Conservation (phyloP, 2,113 vertebrate genomes). For the Tragelaphus strepsiceros region DNA sequence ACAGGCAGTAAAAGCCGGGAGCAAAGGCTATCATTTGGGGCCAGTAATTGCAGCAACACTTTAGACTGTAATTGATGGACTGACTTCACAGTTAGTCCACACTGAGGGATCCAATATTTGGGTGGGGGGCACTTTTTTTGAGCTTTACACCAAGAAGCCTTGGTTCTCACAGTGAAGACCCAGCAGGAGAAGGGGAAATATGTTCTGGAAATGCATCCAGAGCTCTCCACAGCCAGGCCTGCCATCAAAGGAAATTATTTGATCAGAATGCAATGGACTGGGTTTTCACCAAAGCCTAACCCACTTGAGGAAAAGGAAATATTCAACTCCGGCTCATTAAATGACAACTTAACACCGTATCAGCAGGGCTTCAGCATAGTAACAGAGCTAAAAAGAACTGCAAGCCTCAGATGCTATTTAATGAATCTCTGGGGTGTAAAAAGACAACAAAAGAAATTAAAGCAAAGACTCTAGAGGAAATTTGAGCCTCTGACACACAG, state of each 20-base stretch:
- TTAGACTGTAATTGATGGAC: neutral
- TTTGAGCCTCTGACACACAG: neutral
- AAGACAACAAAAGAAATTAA: neutral
- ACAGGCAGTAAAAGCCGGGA: neutral
- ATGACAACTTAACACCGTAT: neutral
- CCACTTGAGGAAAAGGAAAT: neutral
- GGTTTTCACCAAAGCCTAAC: neutral
- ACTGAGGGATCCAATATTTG: neutral
- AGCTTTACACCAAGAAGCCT: neutral
- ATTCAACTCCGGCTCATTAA: neutral
- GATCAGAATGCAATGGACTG: too few species aligned
- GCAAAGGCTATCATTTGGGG: neutral
- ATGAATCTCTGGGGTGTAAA: neutral
- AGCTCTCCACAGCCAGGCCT: neutral
- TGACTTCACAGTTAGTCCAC: neutral
- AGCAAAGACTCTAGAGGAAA: neutral
- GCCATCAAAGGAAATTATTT: neutral
- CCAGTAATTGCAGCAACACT: neutral
- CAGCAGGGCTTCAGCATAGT: neutral
- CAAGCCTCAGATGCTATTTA: neutral
- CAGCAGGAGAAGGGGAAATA: neutral
- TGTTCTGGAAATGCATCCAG: neutral
- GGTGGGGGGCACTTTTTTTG: neutral
- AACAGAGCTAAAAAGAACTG: neutral
- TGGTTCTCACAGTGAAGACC: neutral